These are phyloP conservation scores for Acrossocheilus fasciatus DNA, from an alignment of 2,797 vertebrate species.

Conservation along the genomic window DNA sequence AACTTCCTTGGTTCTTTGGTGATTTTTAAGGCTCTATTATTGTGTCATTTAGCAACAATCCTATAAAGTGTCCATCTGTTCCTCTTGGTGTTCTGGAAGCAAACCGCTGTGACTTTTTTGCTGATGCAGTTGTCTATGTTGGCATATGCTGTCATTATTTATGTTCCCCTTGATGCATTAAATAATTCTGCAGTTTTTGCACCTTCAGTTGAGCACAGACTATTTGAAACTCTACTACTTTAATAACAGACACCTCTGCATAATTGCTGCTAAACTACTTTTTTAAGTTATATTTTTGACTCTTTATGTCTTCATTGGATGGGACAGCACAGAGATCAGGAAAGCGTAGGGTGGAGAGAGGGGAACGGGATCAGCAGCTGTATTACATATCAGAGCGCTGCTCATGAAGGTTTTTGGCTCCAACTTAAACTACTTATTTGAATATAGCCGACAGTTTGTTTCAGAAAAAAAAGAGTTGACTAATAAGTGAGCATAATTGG, in stretches of 20 bases:
- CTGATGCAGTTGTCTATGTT: constrained; percentile 35
- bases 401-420: not conserved
- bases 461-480: not conserved
- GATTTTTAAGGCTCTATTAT: constrained; percentile 15
- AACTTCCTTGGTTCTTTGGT: constrained; percentile 19
- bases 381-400: not conserved
- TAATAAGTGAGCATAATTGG: not conserved
- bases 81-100: not conserved
- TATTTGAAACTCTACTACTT: not conserved
- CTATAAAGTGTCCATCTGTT: constrained; percentile 18
- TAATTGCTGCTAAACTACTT: not conserved
- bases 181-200: constrained; percentile 36
- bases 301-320: not conserved
- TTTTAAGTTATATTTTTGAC: not conserved
- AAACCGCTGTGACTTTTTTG: constrained; percentile 20
- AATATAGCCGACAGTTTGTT: not conserved
- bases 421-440: not conserved
- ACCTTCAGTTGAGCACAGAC: not conserved
- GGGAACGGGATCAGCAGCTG: not conserved
- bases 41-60: not conserved
- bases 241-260: not conserved
- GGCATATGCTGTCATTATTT: constrained; percentile 31
- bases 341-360: not conserved
- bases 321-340: not conserved
- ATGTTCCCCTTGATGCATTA: constrained; percentile 21